These are phyloP conservation scores for Slavum lentiscoides DNA, from an alignment of 2,888 invertebrate species.

Conservation along the genomic window DNA sequence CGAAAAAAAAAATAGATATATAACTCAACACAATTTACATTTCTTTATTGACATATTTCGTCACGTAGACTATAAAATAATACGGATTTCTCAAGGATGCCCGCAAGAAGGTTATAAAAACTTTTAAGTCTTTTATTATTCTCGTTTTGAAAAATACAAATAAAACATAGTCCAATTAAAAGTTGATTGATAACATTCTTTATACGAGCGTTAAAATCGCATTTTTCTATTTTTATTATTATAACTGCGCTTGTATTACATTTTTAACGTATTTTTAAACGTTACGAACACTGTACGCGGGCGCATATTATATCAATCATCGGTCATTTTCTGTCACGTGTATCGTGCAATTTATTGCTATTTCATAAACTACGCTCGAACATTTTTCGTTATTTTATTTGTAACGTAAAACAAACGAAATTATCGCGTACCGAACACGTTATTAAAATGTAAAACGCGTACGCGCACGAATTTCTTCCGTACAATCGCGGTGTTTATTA, in stretches of 20 bases:
- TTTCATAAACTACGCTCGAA: not conserved
- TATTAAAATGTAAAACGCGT: too few relatives aligned
- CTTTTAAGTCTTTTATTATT: not conserved
- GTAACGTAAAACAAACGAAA: too few relatives aligned
- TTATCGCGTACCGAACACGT: too few relatives aligned
- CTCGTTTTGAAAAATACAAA: not conserved
- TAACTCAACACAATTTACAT: not conserved
- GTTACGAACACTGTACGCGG: too few relatives aligned
- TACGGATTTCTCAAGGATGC: not conserved
- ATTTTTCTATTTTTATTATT: not conserved
- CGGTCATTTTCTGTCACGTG: not conserved
- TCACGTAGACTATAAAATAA: not conserved
- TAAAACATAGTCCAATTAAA: not conserved
- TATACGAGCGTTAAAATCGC: conserved; percentile 28
- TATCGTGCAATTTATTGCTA: not conserved
- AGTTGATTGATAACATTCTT: conserved; percentile 4
- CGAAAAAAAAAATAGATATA: not conserved
- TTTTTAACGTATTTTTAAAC: not conserved
- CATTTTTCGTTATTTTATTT: too few relatives aligned
- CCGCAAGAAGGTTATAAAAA: not conserved
- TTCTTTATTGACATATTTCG: not conserved
- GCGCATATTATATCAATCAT: not conserved
- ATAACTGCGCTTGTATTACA: not conserved
- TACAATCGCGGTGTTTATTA: too few relatives aligned
- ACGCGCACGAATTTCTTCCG: too few relatives aligned